Base-by-base conservation (phyloP, 1,140 invertebrate genomes). In the Ridgeia piscesae region DNA sequence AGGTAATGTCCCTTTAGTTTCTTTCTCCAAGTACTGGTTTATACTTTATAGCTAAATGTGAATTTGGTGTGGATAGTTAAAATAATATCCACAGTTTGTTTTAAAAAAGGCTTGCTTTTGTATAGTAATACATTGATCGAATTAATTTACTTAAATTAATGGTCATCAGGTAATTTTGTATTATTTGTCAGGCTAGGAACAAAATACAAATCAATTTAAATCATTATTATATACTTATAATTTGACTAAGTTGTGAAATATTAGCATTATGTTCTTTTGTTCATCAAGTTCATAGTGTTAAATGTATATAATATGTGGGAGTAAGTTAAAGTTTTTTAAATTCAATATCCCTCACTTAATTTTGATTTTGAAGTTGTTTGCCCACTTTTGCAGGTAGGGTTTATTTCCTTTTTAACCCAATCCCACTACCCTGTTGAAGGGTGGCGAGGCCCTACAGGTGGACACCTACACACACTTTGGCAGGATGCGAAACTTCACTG, bases 401-500 rank as follows among this genome's bases (percentile, higher is more conserved):
- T 98, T 35, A 95, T 95, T 50, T 95, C 97, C 77, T 96, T 97
- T 88, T 97, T 97, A 97, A 96, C 97, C 95, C 98, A 97, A 94
- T 97, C 97, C 4, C 94, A 97, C 4, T 96, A 96, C 98, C 88
- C 95, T 98, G 1, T 96, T 97, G 91, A 98, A 98, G 96, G 97
- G 97, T 88, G 97, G 97, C 0, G 95, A 97, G 35, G 95, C 96
- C 88, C 94, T 98, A 0, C 96, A 97, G 0, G 96, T 98, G 94
- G 97, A 97, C 0, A 98, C 97, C 9, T 98, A 98, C 94, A 96
- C 96, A 1, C 97, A 97, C 11, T 97, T 97, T 94, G 97, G 97
- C 17, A 95, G 95, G 88, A 97, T 97, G 93, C 96, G 97, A 93
- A 97, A 97, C 17, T 97, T 96, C 33, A 94, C 93, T 17, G 95